A percentile compares a stretch with the other conserved stretches of the same genome.
Conservation (phyloP, 2,888 invertebrate species). For the Parapristionchus giblindavisi region DNA sequence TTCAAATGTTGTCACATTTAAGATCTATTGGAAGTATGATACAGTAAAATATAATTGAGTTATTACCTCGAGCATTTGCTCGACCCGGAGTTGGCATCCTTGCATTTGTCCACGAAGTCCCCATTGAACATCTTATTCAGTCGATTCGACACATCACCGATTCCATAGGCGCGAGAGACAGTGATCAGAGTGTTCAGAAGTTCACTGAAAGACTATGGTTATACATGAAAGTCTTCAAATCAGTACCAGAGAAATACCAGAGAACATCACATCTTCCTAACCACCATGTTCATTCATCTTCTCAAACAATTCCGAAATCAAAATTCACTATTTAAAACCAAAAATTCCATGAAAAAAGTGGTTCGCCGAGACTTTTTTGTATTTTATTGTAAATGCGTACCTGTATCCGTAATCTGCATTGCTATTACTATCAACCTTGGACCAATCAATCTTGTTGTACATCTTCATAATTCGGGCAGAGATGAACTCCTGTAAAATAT, state of each 20-base stretch:
- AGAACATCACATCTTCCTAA: neutral
- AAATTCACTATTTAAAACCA: no score
- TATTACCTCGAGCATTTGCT: conserved; percentile 25
- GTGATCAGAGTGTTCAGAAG: neutral
- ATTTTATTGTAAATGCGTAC: neutral
- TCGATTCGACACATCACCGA: neutral
- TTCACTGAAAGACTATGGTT: neutral
- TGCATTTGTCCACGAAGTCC: neutral
- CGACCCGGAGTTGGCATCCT: neutral
- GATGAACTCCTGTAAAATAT: conserved; percentile 28
- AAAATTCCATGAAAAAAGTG: no score
- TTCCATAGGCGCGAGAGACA: neutral
- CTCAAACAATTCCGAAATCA: neutral
- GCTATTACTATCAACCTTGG: conserved; percentile 1
- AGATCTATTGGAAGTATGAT: neutral
- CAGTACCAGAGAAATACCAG: no score
- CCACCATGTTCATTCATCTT: neutral
- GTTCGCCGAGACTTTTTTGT: neutral
- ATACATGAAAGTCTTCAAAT: neutral
- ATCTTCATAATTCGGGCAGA: neutral
- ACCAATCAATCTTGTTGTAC: conserved; percentile 22
- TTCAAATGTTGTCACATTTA: no score
- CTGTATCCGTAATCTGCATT: conserved; percentile 21
- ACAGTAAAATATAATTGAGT: neutral
- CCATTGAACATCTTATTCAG: conserved; percentile 27